Evolutionary conservation across 1,140 invertebrate species (phyloP).

Genomic region (Trichogramma pretiosum): DNA sequence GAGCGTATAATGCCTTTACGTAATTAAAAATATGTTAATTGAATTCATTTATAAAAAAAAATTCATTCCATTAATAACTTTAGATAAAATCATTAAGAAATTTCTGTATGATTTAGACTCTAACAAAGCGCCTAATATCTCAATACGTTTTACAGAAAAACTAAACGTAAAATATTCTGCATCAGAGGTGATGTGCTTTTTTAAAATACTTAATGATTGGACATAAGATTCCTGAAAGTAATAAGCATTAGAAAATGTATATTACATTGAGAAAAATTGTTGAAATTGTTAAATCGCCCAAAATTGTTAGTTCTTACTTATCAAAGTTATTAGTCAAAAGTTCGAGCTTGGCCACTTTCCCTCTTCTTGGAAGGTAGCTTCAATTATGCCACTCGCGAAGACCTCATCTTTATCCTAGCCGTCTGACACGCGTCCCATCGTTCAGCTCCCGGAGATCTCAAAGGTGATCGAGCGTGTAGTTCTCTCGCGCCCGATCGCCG

Average conservation of each 20-base stretch:
- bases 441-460: too few species aligned
- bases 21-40: background rate
- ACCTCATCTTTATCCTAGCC: too few species aligned
- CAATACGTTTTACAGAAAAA: background rate
- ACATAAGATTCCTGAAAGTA: slow-evolving; percentile 6
- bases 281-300: slow-evolving; percentile 14
- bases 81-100: slow-evolving; percentile 2
- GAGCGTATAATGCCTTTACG: too few species aligned
- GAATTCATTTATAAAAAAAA: slow-evolving; percentile 1
- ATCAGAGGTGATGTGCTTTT: slow-evolving; percentile 9
- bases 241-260: slow-evolving; percentile 11
- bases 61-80: background rate
- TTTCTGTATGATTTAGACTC: background rate
- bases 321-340: too few species aligned
- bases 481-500: too few species aligned
- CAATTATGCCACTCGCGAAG: too few species aligned
- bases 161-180: background rate
- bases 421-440: too few species aligned
- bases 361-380: too few species aligned
- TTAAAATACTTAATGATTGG: too few species aligned
- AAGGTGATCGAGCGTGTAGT: too few species aligned
- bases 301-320: slow-evolving; percentile 1
- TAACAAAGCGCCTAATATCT: background rate
- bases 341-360: too few species aligned
- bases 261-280: slow-evolving; percentile 10